Base-by-base conservation (phyloP, 2,888 invertebrate species). In the Xylocampa areola region DNA sequence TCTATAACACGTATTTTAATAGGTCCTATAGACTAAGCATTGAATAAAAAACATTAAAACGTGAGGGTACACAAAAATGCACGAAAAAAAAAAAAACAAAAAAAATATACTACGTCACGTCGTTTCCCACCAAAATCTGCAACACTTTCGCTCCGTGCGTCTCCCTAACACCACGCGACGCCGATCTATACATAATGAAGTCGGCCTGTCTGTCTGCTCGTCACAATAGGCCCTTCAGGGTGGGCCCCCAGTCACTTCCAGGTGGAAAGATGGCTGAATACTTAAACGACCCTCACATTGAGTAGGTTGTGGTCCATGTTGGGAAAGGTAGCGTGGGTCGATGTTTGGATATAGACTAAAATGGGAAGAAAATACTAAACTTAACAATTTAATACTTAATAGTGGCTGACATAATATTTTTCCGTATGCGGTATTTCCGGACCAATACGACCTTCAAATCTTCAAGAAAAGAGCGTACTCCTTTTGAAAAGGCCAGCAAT, bases 171-270 rank as follows among this genome's bases (percentile, higher is more conserved):
- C 57, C 32, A 63, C 54, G 58, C 47, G 47, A 36, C 60, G 50
- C 51, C 68, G 64, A 76, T 75, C 70, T 80, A 77, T 79, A 79
- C 73, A 80, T 79, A 82, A 79, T 79, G 72, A 76, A 75, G 81
- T 76, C 74, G 71, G 64, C 68, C 58, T 63, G 85, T 83, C 86
- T 87, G 91, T 89, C 90, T 90, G 88, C 84, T 67, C 76, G 62
- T 80, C 81, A 91, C 91, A 91, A 91, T 90, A 73, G 86, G 73
- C 84, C 76, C 85, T 81, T 79, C 80, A 77, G 81, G 79, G 80
- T 70, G 75, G 77, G 79, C 70, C 73, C 75, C 77, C 77, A 89
- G 91, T 91, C 91, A 91, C 89, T 90, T 91, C 84, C 91, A 91
- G 91, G 90, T 90, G 87, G 84, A 81, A 81, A 74, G 80, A 82